Evolutionary conservation across 2,888 invertebrate genomes (phyloP), one percentile per base, ranked within the genome.

Genomic region (Empis stercorea): DNA sequence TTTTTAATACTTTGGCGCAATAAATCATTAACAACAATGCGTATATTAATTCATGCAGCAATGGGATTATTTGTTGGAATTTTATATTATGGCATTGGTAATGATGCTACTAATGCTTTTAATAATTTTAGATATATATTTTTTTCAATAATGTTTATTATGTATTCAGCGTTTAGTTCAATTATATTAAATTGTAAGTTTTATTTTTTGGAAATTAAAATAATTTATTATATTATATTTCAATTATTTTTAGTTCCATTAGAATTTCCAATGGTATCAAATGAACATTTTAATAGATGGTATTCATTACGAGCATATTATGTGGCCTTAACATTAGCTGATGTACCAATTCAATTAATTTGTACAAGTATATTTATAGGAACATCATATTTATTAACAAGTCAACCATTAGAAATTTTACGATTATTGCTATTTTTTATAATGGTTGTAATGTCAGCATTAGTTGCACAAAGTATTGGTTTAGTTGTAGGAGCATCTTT

Each of bases 111-210:
- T 46, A 80, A 87, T 64, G 81, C 84, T 15, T 73, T 84, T 53
- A 84, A 91, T 64, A 96, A 89, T 65, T 87, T 85, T 61, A 88
- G 87, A 61, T 87, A 86, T 62, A 74, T 93, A 30, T 94, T 91
- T 73, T 95, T 92, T 71, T 84, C 85, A 51, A 78, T 92, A 45
- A 84, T 96, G 79, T 96, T 95, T 68, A 76, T 94, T 45, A 92
- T 94, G 86, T 91, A 89, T 65, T 92, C 89, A 7, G 87, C 95
- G 1, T 88, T 94, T 66, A 93, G 88, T 71, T 82, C 91, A 13
- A 86, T 91, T 48, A 79, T 87, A 41, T 80, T 94, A 27, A 86
- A 84, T 54, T 94, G 95, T 95, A 75, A 87, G 89, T 80, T 49
- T 47, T 23, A n/a, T 30, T 30, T n/a, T n/a, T n/a, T n/a, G n/a